These are phyloP conservation scores for Acrocephalus arundinaceus DNA, from an alignment of 2,113 vertebrate genomes.

Conservation along the genomic window DNA sequence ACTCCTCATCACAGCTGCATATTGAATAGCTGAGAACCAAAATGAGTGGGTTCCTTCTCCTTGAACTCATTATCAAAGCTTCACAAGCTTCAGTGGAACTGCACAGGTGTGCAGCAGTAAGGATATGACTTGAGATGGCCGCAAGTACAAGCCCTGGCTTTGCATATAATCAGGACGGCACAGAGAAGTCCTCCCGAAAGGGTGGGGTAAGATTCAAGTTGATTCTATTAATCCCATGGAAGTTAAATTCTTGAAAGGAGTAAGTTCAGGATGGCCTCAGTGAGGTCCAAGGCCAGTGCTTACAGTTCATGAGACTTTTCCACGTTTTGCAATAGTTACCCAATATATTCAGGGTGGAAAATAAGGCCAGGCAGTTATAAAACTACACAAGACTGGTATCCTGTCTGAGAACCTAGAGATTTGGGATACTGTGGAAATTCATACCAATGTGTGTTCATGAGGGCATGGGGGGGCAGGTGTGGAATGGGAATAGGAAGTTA, in stretches of 20 bases:
- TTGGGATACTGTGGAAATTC: not conserved
- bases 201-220: not conserved
- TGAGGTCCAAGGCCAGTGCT: not conserved
- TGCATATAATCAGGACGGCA: not conserved
- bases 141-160: not conserved
- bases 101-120: not conserved
- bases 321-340: not conserved
- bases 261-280: not conserved
- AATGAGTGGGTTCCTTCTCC: not conserved
- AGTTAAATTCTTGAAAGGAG: not conserved
- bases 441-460: not conserved
- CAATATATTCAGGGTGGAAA: not conserved
- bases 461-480: too few species aligned
- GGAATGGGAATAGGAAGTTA: not conserved
- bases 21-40: not conserved
- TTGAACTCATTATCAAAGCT: not conserved
- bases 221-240: not conserved
- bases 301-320: not conserved
- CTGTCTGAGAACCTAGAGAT: not conserved
- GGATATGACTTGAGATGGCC: not conserved
- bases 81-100: not conserved
- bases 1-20: not conserved
- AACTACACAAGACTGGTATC: not conserved
- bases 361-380: not conserved
- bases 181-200: not conserved